Base-by-base conservation (phyloP, 1,140 invertebrate species). In the Eufriesea mexicana region DNA sequence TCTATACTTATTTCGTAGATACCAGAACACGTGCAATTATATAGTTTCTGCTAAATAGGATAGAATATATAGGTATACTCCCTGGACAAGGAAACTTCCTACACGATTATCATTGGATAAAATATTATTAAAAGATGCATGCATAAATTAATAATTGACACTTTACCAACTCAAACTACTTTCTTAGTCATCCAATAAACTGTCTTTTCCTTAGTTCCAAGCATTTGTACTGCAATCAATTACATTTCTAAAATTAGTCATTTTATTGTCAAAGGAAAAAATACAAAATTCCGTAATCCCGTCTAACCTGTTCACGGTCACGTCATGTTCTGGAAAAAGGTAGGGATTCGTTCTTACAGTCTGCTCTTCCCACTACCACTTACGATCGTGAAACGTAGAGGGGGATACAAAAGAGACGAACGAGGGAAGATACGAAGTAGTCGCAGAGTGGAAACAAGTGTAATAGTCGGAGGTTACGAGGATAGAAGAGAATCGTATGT, bases 321-420 rank as follows among this genome's bases (percentile, higher is more conserved):
- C 35, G 35, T 35, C 4, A 35, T 35, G 35, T 35, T 47, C 9
- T 23, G 20, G 20, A 57, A 51, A 35, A 72, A 5, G 2, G 2
- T 18, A 79, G 45, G 10, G 59, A 42, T 45, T 70, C 76, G 45
- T 72, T 49, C 62, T 72, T 81, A 16, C 35, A 18, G 20, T 54
- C 20, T 6, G 0, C 59, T 35, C 25, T 8, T 59, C 7, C 64
- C 57, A 66, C 23, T 16, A 6, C 12, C 14, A 25, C 2, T 1
- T 5, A 8, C 2, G 14, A 45, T 20, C 9, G 0, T 5, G n/a
- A 4, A 18, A 18, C 2, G 18, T 61, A 70, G 79, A 70, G 86
- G 74, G 86, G 80, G 47, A 51, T n/a, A 64, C 62, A 66, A 86
- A 84, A 86, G 73, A 28, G 14, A 18, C 23, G 59, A 23, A 25